These are phyloP conservation scores for Furcifer pardalis DNA, from an alignment of 2,797 vertebrate genomes.

Conservation along the genomic window DNA sequence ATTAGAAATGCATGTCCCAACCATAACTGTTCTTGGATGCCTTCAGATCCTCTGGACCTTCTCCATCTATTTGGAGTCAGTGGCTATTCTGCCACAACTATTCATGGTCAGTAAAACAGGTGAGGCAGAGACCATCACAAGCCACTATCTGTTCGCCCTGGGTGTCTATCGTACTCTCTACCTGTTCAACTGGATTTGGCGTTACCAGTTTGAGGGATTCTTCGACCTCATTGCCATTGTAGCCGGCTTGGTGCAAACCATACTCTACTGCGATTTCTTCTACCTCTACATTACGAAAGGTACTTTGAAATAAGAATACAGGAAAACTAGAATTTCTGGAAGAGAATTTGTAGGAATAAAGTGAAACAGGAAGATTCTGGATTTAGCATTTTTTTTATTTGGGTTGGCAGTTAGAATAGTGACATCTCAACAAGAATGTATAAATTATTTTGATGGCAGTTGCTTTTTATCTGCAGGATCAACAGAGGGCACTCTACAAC, in stretches of 20 bases:
- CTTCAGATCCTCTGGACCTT: constrained; percentile 79
- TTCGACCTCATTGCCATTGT: constrained; percentile 77
- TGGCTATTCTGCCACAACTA: constrained; percentile 85
- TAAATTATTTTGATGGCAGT: not conserved
- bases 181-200: constrained; percentile 78
- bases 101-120: constrained; percentile 79
- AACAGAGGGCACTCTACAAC: constrained; percentile 14
- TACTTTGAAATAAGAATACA: constrained; percentile 19
- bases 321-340: not conserved
- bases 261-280: constrained; percentile 79
- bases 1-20: not conserved
- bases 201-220: constrained; percentile 75
- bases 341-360: not conserved
- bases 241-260: constrained; percentile 75
- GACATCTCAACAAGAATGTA: not conserved
- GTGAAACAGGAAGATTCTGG: not conserved
- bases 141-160: constrained; percentile 77
- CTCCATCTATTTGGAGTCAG: constrained; percentile 90
- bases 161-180: constrained; percentile 74
- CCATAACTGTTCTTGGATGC: not conserved
- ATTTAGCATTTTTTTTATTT: not conserved
- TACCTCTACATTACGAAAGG: constrained; percentile 80
- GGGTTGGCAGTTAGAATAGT: not conserved
- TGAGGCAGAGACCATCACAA: constrained; percentile 76
- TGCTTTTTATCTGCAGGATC: constrained; percentile 2